Conservation (phyloP, 1,140 invertebrate genomes). For the Drosophila sechellia region DNA sequence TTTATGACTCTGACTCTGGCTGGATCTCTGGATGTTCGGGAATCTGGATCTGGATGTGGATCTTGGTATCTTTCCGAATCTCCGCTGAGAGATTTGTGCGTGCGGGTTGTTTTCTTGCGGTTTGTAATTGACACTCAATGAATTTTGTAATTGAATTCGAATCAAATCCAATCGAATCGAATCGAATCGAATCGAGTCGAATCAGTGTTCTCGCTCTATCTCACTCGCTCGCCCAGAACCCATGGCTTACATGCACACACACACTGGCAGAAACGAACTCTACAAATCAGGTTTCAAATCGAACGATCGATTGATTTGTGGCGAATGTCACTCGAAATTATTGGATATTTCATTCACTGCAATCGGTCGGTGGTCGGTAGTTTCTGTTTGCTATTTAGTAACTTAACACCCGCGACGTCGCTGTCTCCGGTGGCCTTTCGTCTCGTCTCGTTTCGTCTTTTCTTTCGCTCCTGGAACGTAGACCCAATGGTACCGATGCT, state of each 20-base stretch:
- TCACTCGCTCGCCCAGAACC: conserved; percentile 47
- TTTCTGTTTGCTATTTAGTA: conserved; percentile 28
- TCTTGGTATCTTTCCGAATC: conserved; percentile 2
- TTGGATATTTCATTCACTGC: conserved; percentile 22
- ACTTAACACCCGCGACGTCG: conserved; percentile 45
- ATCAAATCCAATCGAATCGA: conserved; percentile 1
- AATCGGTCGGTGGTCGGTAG: conserved; percentile 1
- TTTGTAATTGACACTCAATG: conserved; percentile 55
- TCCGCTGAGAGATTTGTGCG: conserved; percentile 8
- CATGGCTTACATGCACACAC: conserved; percentile 51
- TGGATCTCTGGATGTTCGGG: background rate
- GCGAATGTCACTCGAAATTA: conserved; percentile 54
- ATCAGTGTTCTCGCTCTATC: conserved; percentile 36
- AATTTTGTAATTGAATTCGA: conserved; percentile 43
- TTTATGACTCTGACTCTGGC: conserved; percentile 23
- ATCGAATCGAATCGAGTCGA: conserved; percentile 19
- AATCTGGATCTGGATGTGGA: background rate
- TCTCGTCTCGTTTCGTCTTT: background rate
- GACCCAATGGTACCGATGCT: conserved; percentile 6
- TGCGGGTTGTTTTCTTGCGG: conserved; percentile 16
- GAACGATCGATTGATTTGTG: conserved; percentile 48
- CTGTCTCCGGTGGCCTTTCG: conserved; percentile 12
- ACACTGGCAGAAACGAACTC: conserved; percentile 37
- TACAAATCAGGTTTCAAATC: conserved; percentile 61
- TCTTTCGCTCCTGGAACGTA: conserved; percentile 24